These are phyloP conservation scores for Speoplatyrhinus poulsoni DNA, from an alignment of 2,113 vertebrate genomes.

Conservation along the genomic window DNA sequence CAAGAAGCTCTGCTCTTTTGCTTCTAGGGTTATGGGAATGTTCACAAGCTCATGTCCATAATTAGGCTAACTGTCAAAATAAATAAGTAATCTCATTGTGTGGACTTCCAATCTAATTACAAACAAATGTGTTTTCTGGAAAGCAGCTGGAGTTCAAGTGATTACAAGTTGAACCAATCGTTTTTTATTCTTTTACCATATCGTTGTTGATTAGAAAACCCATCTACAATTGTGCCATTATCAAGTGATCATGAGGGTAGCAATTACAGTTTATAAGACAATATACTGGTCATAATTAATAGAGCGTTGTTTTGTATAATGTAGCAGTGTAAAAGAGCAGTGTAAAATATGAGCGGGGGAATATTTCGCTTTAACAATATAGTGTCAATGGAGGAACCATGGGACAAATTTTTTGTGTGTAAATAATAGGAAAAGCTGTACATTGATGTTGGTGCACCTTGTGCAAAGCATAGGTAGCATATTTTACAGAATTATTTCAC, in stretches of 20 bases:
- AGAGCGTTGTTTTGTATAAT: slow-evolving; percentile 20
- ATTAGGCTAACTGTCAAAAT: slow-evolving; percentile 5
- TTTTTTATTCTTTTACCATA: slow-evolving; percentile 30
- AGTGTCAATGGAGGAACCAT: slow-evolving; percentile 10
- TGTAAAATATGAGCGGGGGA: not conserved
- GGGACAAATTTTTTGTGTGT: slow-evolving; percentile 5
- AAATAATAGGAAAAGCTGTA: not conserved
- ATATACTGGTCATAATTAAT: slow-evolving; percentile 50
- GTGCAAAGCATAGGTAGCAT: not conserved
- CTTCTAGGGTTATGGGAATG: slow-evolving; percentile 15
- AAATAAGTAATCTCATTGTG: not conserved
- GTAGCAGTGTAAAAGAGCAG: slow-evolving; percentile 1
- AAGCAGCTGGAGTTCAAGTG: slow-evolving; percentile 48
- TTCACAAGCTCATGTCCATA: slow-evolving; percentile 10
- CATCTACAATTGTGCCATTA: slow-evolving; percentile 14
- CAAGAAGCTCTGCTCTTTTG: not conserved
- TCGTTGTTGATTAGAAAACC: slow-evolving; percentile 25
- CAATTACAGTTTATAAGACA: slow-evolving; percentile 56
- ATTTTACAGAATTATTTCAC: not conserved
- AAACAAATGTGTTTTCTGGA: slow-evolving; percentile 4
- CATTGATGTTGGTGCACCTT: not conserved
- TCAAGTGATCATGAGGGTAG: slow-evolving; percentile 50
- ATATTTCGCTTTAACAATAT: slow-evolving; percentile 15
- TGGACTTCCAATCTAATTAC: not conserved
- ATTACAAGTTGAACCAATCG: slow-evolving; percentile 39